Conservation (phyloP, 1,140 invertebrate genomes). For the Scaptomyza montana region DNA sequence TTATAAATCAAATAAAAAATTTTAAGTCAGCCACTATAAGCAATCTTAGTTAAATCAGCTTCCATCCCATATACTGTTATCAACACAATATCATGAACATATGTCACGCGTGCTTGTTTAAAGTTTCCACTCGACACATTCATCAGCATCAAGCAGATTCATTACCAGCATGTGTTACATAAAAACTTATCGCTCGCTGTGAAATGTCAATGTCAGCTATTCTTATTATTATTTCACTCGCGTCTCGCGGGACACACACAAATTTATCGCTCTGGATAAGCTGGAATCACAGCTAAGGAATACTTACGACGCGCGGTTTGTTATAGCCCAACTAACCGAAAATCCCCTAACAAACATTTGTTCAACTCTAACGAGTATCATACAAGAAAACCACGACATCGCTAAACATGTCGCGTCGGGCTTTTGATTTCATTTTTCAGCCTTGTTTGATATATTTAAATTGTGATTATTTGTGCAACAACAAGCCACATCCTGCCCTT, state of each 20-base stretch:
- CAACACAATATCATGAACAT: background rate
- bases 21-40: no score
- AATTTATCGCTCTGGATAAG: slow-evolving; percentile 76
- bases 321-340: slow-evolving; percentile 33
- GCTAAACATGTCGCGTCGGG: slow-evolving; percentile 41
- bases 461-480: slow-evolving; percentile 41
- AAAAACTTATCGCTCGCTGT: slow-evolving; percentile 63
- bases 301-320: slow-evolving; percentile 57
- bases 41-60: no score
- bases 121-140: slow-evolving; percentile 50
- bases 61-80: no score
- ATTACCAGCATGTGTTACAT: slow-evolving; percentile 75
- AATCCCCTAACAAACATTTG: slow-evolving; percentile 72
- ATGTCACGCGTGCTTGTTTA: slow-evolving; percentile 30
- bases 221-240: slow-evolving; percentile 51
- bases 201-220: slow-evolving; percentile 75
- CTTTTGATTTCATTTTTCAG: slow-evolving; percentile 45
- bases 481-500: slow-evolving; percentile 60
- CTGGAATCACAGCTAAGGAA: slow-evolving; percentile 53
- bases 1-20: no score
- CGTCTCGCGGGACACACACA: slow-evolving; percentile 29
- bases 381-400: slow-evolving; percentile 24
- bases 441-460: slow-evolving; percentile 46
- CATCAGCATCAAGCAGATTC: slow-evolving; percentile 57
- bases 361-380: slow-evolving; percentile 66